Conservation (phyloP, 2,888 invertebrate genomes). For the Isoperla grammatica region DNA sequence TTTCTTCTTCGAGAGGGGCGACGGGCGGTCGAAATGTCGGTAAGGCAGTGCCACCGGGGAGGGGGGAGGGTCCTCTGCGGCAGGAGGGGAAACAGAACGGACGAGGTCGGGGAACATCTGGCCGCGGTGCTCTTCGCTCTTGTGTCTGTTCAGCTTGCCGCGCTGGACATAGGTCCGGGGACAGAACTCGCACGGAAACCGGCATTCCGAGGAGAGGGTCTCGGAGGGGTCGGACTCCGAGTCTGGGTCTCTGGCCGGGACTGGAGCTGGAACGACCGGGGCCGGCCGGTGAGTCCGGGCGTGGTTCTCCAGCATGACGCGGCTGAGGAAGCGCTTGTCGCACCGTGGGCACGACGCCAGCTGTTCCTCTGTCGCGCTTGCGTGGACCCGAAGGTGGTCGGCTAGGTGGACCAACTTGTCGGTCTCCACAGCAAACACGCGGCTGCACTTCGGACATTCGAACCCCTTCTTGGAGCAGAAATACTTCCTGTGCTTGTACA, state of each 20-base stretch:
- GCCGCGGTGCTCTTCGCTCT: no score
- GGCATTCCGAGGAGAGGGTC: no score
- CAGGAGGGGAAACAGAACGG: no score
- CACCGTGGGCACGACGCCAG: slow-evolving; percentile 6
- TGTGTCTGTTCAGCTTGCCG: no score
- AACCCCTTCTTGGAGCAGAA: slow-evolving; percentile 13
- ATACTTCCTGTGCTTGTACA: slow-evolving; percentile 18
- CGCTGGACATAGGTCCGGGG: neutral
- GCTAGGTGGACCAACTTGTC: slow-evolving; percentile 3
- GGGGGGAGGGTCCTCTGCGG: no score
- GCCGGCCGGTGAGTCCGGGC: neutral
- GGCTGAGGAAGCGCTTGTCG: slow-evolving; percentile 10
- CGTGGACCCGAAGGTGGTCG: slow-evolving; percentile 5
- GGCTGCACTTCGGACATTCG: slow-evolving; percentile 3
- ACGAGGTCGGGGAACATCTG: no score
- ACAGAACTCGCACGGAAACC: neutral
- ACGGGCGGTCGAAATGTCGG: neutral
- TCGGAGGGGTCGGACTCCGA: no score
- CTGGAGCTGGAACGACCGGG: no score
- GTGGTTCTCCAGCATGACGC: slow-evolving; percentile 14
- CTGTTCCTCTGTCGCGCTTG: neutral
- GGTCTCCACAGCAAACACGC: neutral
- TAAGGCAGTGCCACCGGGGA: no score
- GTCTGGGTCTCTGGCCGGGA: no score
- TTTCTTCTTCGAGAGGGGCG: slow-evolving; percentile 3